phyloP scores from a whole-genome alignment of 2,113 vertebrate genomes.

The Thamnaconus septentrionalis region DNA sequence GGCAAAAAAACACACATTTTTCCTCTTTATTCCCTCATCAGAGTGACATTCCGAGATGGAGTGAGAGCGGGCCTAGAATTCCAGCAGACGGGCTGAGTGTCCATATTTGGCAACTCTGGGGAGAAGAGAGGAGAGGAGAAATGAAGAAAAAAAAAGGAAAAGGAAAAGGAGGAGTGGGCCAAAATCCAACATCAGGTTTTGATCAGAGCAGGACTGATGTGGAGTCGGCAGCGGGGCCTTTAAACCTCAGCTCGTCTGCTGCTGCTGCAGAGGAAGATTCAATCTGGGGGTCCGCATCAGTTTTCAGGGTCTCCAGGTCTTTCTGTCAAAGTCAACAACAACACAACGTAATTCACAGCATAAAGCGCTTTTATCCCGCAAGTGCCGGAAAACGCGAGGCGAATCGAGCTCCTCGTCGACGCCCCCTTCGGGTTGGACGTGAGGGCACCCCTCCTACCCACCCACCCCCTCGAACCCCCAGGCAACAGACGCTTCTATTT shows the following conservation, averaged over 20 bases:
- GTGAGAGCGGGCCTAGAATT: conserved; percentile 27
- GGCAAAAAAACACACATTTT: neutral
- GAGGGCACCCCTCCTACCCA: neutral
- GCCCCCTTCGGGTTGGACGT: too few species aligned
- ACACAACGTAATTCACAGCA: neutral
- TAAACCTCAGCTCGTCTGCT: conserved; percentile 5
- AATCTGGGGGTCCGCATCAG: conserved; percentile 14
- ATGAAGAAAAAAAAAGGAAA: neutral
- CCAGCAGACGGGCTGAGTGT: conserved; percentile 54
- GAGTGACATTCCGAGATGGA: conserved; percentile 9
- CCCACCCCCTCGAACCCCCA: conserved; percentile 3
- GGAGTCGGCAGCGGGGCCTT: conserved; percentile 18
- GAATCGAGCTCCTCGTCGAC: neutral
- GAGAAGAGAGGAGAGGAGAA: neutral
- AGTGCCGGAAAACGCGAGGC: neutral
- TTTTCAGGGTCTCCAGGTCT: conserved; percentile 19
- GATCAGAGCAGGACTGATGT: conserved; percentile 54
- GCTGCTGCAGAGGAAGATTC: neutral
- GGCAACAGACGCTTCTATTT: conserved; percentile 51
- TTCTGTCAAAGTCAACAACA: neutral
- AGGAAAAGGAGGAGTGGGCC: conserved; percentile 51
- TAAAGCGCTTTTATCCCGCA: neutral
- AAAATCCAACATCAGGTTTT: conserved; percentile 71
- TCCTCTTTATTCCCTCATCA: neutral
- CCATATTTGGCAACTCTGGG: conserved; percentile 67